Evolutionary conservation across 2,113 vertebrate species (phyloP).

Genomic region (Gallinago undulata): DNA sequence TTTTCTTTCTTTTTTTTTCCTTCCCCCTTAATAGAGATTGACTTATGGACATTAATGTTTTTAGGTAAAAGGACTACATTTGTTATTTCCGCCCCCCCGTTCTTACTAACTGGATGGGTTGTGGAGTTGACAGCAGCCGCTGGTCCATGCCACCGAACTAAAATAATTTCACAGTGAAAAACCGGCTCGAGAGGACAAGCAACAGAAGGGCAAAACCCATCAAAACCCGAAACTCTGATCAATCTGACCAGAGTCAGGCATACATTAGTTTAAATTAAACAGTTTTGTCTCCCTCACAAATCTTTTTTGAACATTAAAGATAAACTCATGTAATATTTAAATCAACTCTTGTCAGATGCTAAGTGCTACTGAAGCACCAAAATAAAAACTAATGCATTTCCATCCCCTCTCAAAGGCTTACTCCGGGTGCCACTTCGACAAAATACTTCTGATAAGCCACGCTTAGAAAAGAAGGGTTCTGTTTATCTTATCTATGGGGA

Average conservation of each 20-base stretch:
- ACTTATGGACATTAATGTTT: constrained; percentile 35
- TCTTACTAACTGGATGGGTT: constrained; percentile 50
- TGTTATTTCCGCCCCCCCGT: background rate
- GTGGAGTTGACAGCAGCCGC: constrained; percentile 67
- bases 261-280: constrained; percentile 58
- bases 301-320: constrained; percentile 51
- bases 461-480: constrained; percentile 7
- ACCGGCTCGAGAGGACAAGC: constrained; percentile 58
- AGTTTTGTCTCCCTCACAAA: constrained; percentile 27
- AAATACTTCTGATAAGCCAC: constrained; percentile 31
- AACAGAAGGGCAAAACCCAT: constrained; percentile 65
- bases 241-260: constrained; percentile 62
- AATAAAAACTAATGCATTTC: constrained; percentile 23
- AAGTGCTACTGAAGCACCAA: constrained; percentile 25
- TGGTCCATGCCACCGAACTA: constrained; percentile 64
- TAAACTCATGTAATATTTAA: constrained; percentile 56
- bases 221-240: constrained; percentile 47
- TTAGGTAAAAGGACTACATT: constrained; percentile 38
- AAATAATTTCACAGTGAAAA: constrained; percentile 67
- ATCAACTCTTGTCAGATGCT: constrained; percentile 27
- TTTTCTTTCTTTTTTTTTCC: background rate
- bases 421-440: background rate
- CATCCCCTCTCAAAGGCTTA: background rate
- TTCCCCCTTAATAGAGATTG: background rate
- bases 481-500: constrained; percentile 47